phyloP scores from a whole-genome alignment of 2,113 vertebrate genomes.

The Cisticola juncidis region DNA sequence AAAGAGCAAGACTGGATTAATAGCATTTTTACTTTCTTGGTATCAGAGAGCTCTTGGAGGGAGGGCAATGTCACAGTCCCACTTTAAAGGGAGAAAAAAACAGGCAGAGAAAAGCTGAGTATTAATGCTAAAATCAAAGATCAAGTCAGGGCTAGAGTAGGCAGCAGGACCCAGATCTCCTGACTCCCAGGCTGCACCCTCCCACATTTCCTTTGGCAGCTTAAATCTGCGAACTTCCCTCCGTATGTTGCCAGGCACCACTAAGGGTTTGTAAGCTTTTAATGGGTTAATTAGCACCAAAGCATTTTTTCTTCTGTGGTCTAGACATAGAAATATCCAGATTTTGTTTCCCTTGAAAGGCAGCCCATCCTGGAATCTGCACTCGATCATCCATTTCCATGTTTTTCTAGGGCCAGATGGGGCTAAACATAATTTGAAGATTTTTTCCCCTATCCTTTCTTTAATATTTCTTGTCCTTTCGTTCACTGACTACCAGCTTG shows the following conservation, averaged over 20 bases:
- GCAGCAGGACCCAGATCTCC: background rate
- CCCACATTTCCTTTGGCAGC: background rate
- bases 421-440: conserved; percentile 76
- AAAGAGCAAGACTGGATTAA: background rate
- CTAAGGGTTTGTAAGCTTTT: conserved; percentile 56
- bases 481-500: conserved; percentile 70
- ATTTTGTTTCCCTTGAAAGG: conserved; percentile 84
- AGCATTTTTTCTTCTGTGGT: conserved; percentile 82
- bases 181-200: background rate
- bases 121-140: background rate
- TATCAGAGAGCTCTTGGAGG: background rate
- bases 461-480: conserved; percentile 65
- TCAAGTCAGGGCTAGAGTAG: background rate
- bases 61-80: background rate
- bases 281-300: conserved; percentile 78
- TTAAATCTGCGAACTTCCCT: conserved; percentile 7
- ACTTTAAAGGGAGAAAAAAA: background rate
- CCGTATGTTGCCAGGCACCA: background rate
- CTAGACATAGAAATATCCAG: conserved; percentile 86
- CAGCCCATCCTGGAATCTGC: conserved; percentile 77
- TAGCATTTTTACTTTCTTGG: background rate
- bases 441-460: conserved; percentile 28
- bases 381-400: conserved; percentile 74
- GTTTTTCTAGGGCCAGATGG: conserved; percentile 79
- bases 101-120: background rate